A percentile compares a stretch with the other conserved stretches of the same genome.
Conservation (phyloP, 2,113 vertebrate species). For the Protobothrops mucrosquamatus region DNA sequence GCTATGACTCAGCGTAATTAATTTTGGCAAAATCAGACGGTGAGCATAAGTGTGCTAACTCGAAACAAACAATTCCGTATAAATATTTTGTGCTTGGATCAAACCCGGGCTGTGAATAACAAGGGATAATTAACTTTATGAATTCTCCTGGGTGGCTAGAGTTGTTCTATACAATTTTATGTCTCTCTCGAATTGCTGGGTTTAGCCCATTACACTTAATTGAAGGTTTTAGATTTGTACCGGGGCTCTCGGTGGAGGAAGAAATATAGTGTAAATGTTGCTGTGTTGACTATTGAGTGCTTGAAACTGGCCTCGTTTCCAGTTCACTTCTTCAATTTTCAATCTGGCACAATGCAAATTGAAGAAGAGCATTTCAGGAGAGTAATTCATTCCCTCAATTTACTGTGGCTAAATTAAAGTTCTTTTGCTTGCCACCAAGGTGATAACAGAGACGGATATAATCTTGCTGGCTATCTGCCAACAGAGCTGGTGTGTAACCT, state of each 20-base stretch:
- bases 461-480: not conserved
- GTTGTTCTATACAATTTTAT: not conserved
- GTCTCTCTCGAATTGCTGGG: not conserved
- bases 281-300: not conserved
- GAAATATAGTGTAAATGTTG: not conserved
- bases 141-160: slow-evolving; percentile 29
- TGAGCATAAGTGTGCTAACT: not conserved
- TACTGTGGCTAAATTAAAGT: not conserved
- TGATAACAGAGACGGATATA: not conserved
- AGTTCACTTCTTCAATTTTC: slow-evolving; percentile 30
- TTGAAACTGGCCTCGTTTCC: not conserved
- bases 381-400: not conserved
- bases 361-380: not conserved
- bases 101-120: not conserved
- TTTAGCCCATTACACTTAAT: slow-evolving; percentile 28
- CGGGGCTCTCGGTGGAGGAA: not conserved
- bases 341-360: slow-evolving; percentile 8
- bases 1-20: slow-evolving; percentile 19
- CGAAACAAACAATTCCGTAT: slow-evolving; percentile 17
- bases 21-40: not conserved
- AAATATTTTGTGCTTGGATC: slow-evolving; percentile 19
- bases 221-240: slow-evolving; percentile 9
- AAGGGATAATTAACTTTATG: slow-evolving; percentile 23
- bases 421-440: not conserved
- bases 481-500: not conserved